These are phyloP conservation scores for Alouatta palliata DNA, from an alignment of 2,113 vertebrate genomes.

Conservation along the genomic window DNA sequence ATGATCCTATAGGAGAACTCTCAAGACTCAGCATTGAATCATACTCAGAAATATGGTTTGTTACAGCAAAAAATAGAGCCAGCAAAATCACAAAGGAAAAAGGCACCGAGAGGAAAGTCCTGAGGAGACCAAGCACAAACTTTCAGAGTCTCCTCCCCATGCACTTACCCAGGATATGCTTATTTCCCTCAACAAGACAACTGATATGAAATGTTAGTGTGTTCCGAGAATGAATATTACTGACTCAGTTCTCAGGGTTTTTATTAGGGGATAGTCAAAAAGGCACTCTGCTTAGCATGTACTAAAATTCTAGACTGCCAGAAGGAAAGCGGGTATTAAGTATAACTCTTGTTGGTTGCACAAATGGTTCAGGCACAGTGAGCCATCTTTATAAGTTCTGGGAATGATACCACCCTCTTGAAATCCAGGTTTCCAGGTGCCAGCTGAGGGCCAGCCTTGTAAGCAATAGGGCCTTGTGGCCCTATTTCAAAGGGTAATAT, in stretches of 20 bases:
- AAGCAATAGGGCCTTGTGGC: not conserved
- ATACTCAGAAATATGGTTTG: not conserved
- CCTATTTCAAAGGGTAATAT: not conserved
- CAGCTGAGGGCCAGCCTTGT: not conserved
- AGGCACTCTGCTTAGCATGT: not conserved
- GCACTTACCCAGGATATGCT: not conserved
- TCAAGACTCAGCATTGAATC: no score
- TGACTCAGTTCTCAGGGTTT: not conserved
- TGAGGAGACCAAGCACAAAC: not conserved
- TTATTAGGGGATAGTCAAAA: accelerated
- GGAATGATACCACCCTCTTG: not conserved
- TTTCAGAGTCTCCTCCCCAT: not conserved
- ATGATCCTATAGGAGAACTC: not conserved
- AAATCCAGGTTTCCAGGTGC: not conserved
- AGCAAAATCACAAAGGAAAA: not conserved
- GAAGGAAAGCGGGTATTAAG: not conserved
- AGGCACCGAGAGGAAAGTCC: not conserved
- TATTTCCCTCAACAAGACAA: not conserved
- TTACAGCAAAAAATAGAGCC: not conserved
- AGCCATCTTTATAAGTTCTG: not conserved
- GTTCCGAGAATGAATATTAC: not conserved
- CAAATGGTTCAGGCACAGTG: not conserved
- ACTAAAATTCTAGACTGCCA: not conserved
- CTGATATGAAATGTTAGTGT: not conserved
- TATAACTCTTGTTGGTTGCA: not conserved